These are phyloP conservation scores for Leptobrachium ailaonicum DNA, from an alignment of 2,113 vertebrate species.

Conservation along the genomic window DNA sequence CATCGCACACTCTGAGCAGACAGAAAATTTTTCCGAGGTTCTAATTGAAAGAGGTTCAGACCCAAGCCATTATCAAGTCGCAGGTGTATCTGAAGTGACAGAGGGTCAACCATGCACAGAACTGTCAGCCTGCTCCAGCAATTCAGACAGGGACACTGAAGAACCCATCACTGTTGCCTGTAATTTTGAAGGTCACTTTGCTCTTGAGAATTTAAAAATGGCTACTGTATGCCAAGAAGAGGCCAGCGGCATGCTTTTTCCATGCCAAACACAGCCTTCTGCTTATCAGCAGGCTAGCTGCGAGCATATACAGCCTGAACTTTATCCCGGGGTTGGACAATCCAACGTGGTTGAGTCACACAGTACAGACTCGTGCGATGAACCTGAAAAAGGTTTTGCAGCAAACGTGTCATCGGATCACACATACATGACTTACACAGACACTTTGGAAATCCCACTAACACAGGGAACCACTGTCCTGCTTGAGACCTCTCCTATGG, in stretches of 20 bases:
- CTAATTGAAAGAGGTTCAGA: background rate
- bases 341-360: conserved; percentile 36
- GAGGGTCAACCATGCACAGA: conserved; percentile 7
- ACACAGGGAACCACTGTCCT: background rate
- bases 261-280: conserved; percentile 9
- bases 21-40: background rate
- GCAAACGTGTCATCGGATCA: background rate
- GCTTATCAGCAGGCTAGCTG: background rate
- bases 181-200: conserved; percentile 33
- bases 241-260: accelerated
- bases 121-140: background rate
- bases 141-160: accelerated
- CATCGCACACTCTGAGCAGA: background rate
- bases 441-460: background rate
- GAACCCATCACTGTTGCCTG: conserved; percentile 24
- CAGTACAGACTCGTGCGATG: conserved; percentile 16
- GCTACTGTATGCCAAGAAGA: background rate
- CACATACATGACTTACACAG: background rate
- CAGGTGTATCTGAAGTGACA: conserved; percentile 35
- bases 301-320: background rate
- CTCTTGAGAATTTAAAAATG: accelerated
- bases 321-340: background rate
- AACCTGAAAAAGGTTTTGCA: too few relatives aligned
- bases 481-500: background rate
- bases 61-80: background rate